These are phyloP conservation scores for Labia minor DNA, from an alignment of 2,888 invertebrate genomes.

Conservation along the genomic window DNA sequence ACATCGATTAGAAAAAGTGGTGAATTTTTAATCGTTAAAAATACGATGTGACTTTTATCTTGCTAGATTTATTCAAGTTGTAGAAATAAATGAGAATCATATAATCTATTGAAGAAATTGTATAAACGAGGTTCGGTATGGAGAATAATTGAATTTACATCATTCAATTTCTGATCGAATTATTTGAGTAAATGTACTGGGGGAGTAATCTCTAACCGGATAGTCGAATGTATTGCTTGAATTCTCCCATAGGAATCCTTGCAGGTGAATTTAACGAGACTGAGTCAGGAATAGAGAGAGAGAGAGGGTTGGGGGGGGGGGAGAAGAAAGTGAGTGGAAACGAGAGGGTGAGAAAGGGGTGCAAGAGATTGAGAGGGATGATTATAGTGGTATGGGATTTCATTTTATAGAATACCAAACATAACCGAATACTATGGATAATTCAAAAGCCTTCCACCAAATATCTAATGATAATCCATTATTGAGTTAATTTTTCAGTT, in stretches of 20 bases:
- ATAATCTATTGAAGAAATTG: no score
- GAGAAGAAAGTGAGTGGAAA: background rate
- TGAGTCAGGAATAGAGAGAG: no score
- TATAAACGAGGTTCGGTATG: no score
- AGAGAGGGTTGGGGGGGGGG: no score
- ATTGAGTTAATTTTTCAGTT: no score
- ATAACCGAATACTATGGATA: background rate
- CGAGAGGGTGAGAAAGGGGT: no score
- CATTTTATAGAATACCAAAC: background rate
- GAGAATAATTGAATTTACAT: background rate
- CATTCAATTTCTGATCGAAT: slow-evolving; percentile 9
- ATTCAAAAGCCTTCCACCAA: background rate
- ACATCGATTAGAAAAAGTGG: no score
- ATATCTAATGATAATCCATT: no score
- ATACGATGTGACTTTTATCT: no score
- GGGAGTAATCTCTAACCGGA: background rate
- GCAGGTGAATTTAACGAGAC: slow-evolving; percentile 4
- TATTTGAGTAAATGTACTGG: background rate
- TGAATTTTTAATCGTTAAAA: no score
- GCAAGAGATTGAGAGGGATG: background rate
- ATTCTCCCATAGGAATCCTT: slow-evolving; percentile 4
- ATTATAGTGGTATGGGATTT: background rate
- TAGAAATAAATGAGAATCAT: no score
- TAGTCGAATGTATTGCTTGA: slow-evolving; percentile 4
- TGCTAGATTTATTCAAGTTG: no score